Evolutionary conservation across 2,888 invertebrate genomes (phyloP).

Genomic region (Myopa testacea): DNA sequence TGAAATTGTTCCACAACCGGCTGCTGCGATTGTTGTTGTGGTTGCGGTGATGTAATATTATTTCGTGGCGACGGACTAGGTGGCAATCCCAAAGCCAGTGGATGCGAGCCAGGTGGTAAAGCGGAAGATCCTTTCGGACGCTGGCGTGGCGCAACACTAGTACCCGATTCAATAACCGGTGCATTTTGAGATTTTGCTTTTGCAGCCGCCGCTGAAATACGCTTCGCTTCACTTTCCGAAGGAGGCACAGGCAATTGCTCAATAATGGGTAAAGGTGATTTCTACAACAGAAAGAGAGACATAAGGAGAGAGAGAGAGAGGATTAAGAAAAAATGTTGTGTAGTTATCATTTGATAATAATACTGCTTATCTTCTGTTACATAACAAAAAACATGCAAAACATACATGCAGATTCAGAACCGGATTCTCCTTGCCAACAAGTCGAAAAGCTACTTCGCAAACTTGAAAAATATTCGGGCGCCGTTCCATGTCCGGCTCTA

Average conservation of each 20-base stretch:
- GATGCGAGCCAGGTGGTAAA: constrained; percentile 63
- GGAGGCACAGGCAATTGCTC: constrained; percentile 76
- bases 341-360: neutral
- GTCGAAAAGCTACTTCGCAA: constrained; percentile 78
- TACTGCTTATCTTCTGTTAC: too few species aligned
- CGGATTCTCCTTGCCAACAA: constrained; percentile 79
- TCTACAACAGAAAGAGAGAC: constrained; percentile 69
- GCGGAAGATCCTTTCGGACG: constrained; percentile 77
- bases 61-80: constrained; percentile 71
- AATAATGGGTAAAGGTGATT: constrained; percentile 74
- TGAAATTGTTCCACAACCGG: constrained; percentile 67
- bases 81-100: constrained; percentile 70
- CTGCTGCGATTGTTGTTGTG: constrained; percentile 51
- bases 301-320: neutral
- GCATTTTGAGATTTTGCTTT: constrained; percentile 66
- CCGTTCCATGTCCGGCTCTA: constrained; percentile 84
- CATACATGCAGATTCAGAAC: constrained; percentile 84
- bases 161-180: constrained; percentile 74
- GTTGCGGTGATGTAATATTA: constrained; percentile 67
- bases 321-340: neutral
- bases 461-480: constrained; percentile 91
- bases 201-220: constrained; percentile 62
- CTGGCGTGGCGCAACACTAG: constrained; percentile 85
- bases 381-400: constrained; percentile 41
- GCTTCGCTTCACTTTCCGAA: constrained; percentile 78